Evolutionary conservation across 2,888 invertebrate genomes (phyloP), one percentile per base, ranked within the genome.

Genomic region (Ormyrus pomaceus): DNA sequence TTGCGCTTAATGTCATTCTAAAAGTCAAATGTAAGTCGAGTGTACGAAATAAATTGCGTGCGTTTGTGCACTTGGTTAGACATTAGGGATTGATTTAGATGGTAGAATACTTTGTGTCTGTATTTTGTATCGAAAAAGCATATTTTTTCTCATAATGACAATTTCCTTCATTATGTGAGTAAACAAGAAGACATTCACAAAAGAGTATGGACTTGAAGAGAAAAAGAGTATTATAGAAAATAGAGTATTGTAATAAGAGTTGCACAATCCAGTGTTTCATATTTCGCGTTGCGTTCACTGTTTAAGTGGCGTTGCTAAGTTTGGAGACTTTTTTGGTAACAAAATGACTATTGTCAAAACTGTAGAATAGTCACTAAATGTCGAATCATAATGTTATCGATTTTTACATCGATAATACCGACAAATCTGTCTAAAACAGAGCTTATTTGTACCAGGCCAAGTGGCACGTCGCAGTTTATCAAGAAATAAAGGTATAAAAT

Each of bases 361-460:
- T 73, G 48, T 79, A 79, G 69, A 81, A 58, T 76, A 81, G 72
- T 64, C 64, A 70, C 56, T 51, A 51, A 73, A 59, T 51, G 65
- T 70, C 51, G 48, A 77, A 81, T 51, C 78, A 61, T 68, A 74
- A 72, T 53, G 65, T 73, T 82, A 65, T 77, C 70, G 81, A 64
- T 34, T 19, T 53, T 9, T 48, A 58, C 13, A 55, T 77, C 82
- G 76, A 73, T 77, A 78, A 58, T 19, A 7, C 51, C 65, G 62
- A 80, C 68, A 80, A 78, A 68, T 75, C 69, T 82, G 82, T 82
- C 75, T 75, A 66, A 79, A 82, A 80, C 56, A 65, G 82, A 82
- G 82, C 82, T 82, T 82, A 80, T 69, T 78, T 66, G n/a, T 76
- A 78, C 71, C 73, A 70, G 79, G 73, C 70, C 79, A 70, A 77